Base-by-base conservation (phyloP, 2,797 vertebrate genomes). In the Gallinago solitaria region DNA sequence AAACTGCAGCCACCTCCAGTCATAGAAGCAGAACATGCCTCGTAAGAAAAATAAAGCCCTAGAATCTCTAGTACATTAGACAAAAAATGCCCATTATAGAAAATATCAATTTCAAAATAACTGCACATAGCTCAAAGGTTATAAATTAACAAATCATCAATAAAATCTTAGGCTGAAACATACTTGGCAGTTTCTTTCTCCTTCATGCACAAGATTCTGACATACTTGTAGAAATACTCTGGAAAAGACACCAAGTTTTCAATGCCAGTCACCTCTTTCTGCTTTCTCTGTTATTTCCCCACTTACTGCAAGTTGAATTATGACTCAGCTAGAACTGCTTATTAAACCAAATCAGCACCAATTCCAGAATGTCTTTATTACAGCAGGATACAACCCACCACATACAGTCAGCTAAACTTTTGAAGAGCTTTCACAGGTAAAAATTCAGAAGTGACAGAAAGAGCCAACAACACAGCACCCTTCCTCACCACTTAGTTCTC, bases 361-460 rank as follows among this genome's bases (percentile, higher is more conserved):
- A 10, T 27, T 83, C 9, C 37, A 83, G 79, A 7, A 0, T 39
- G 16, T 13, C 43, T 83, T 78, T 47, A 35, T 10, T 56, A 74
- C 5, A 59, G 28, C 30, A 71, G 33, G 12, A 93, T 57, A n/a
- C 13, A 87, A 11, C 17, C 61, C 32, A 71, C 43, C 53, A 71
- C 48, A 77, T 3, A 18, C 0, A 2, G 48, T 16, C 23, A 74
- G 41, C 18, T 47, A 30, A 80, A 69, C 9, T 67, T 9, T 1
- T 2, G 9, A 2, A 39, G 37, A 17, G 1, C 21, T 57, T 61
- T 30, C 33, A 48, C 6, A 47, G 4, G 20, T 1, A 51, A 24
- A 78, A 83, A 61, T 33, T 9, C 71, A 43, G 33, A 83, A 45
- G 37, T 1, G 1, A 21, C 2, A 50, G 17, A 21, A 10, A 48